A percentile compares a stretch with the other conserved stretches of the same genome.
phyloP scores from a whole-genome alignment of 30 jellyfish, hydroid and myxozoan species.

The Cassiopea andromeda region DNA sequence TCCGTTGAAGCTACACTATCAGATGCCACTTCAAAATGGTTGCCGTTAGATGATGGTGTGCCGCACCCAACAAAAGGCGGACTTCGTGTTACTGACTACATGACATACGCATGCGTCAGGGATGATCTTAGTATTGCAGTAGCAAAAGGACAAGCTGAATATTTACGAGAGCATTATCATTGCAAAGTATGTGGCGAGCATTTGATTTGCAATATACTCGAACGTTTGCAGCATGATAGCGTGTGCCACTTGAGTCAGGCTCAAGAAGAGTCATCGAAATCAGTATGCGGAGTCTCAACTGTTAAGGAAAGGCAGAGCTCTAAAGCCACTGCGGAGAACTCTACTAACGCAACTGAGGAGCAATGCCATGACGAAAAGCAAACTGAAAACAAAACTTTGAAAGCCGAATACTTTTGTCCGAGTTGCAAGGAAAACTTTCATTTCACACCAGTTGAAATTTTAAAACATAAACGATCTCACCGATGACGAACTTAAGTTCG shows the following conservation, averaged over 20 bases:
- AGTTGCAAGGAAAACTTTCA: conserved; percentile 59
- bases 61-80: conserved; percentile 97
- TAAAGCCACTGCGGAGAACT: background rate
- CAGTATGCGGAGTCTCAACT: background rate
- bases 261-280: background rate
- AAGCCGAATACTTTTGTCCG: conserved; percentile 63
- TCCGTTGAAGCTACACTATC: background rate
- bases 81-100: conserved; percentile 73
- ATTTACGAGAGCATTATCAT: conserved; percentile 86
- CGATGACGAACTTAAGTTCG: background rate
- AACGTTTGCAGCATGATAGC: conserved; percentile 83
- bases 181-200: conserved; percentile 94
- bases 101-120: conserved; percentile 92
- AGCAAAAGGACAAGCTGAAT: conserved; percentile 96
- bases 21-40: background rate
- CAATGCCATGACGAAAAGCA: background rate
- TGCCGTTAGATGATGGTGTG: conserved; percentile 29
- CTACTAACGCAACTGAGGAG: background rate
- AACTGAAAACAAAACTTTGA: background rate
- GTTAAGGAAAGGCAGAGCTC: background rate
- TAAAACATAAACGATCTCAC: conserved; percentile 80
- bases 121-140: conserved; percentile 84
- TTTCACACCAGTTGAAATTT: conserved; percentile 80
- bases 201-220: conserved; percentile 87
- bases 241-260: conserved; percentile 51